Percentiles rank a stretch among this genome's conserved stretches.
phyloP scores from a whole-genome alignment of 2,888 invertebrate species.

The Cylloceria caligata region DNA sequence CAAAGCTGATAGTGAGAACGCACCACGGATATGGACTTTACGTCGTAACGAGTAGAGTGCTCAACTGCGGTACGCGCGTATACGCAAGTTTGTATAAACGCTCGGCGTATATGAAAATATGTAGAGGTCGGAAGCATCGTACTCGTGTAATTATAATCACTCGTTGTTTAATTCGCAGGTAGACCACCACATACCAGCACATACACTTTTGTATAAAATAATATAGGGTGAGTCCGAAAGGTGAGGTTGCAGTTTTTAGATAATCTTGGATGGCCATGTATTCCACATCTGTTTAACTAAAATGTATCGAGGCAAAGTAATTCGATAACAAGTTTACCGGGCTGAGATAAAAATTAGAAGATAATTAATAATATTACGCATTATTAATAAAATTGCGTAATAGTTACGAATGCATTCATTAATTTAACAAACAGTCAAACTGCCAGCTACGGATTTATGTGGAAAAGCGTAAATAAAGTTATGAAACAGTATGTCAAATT shows the following conservation, averaged over 20 bases:
- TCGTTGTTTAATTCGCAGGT: background rate
- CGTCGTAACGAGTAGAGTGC: constrained; percentile 17
- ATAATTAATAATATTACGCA: too few relatives aligned
- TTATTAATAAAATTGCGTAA: too few relatives aligned
- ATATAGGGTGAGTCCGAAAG: background rate
- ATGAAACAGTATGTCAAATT: background rate
- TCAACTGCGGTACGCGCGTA: background rate
- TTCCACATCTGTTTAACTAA: too few relatives aligned
- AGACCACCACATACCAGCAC: background rate
- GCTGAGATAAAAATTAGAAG: too few relatives aligned
- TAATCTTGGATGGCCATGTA: background rate
- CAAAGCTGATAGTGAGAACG: background rate
- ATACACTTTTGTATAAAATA: background rate
- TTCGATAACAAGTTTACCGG: too few relatives aligned
- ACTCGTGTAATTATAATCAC: constrained; percentile 28
- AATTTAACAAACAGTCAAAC: too few relatives aligned
- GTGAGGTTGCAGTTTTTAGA: too few relatives aligned
- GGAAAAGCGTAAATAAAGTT: background rate
- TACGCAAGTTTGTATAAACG: background rate
- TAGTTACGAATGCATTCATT: too few relatives aligned
- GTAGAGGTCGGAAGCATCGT: constrained; percentile 9
- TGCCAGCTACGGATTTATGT: too few relatives aligned
- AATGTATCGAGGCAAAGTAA: too few relatives aligned
- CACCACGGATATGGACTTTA: constrained; percentile 6
- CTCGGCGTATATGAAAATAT: constrained; percentile 18